Evolutionary conservation across 2,113 vertebrate species (phyloP), one percentile per base, ranked within the genome.

Genomic region (Columba janthina): DNA sequence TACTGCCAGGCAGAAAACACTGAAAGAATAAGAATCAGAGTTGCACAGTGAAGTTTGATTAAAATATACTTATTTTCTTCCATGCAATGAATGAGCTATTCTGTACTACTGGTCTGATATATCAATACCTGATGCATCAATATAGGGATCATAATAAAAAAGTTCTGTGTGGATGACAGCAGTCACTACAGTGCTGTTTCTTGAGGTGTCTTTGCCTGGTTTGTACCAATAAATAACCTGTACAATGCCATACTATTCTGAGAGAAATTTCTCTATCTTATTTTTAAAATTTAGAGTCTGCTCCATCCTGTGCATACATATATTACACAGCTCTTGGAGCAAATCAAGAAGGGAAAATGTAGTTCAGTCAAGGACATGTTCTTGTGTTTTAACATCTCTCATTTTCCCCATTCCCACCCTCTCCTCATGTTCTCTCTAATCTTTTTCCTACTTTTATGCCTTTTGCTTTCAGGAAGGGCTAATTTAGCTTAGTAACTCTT

Each of bases 401-500:
- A 34, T 70, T 34, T 85, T 13, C 75, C 85, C 1, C 0, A 36
- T 75, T 54, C 48, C 76, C 85, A 65, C 58, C 82, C 60, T 95
- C 74, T 95, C 80, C 44, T 85, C 76, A 0, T 62, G 66, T 71
- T 96, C 79, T 72, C 64, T 82, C 85, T 74, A 42, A 71, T 94
- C 82, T 77, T 51, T 65, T n/a, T 64, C 80, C n/a, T 10, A 13
- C 72, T 90, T 79, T 71, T 42, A 28, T 7, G 76, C 61, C 73
- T 93, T 85, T 75, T 73, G 56, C 86, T 88, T 85, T 95, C 89
- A 67, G 73, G 71, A 88, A 94, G 92, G 81, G 50, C 90, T 93
- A 80, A 91, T 96, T 97, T 89, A 92, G 57, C 88, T 94, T 86
- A 62, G 85, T 72, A 92, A 72, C 72, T 71, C 65, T 44, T 90